phyloP scores from a whole-genome alignment of 2,797 vertebrate species.

The Hyperoplus lanceolatus region DNA sequence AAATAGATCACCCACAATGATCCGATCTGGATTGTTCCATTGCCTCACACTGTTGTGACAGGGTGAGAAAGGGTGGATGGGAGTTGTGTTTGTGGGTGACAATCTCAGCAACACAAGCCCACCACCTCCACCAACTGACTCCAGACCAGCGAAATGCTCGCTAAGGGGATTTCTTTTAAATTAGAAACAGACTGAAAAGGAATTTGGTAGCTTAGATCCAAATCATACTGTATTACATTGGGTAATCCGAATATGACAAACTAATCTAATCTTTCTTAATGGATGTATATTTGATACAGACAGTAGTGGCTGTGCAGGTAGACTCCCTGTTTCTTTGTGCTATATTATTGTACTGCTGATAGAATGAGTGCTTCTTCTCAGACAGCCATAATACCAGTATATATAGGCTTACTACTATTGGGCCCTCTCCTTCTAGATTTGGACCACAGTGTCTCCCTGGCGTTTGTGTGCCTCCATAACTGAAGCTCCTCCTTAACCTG shows the following conservation, averaged over 20 bases:
- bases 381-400: neutral
- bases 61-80: neutral
- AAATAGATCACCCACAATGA: conserved; percentile 64
- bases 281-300: no score
- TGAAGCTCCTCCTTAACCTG: conserved; percentile 29
- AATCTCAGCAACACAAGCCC: conserved; percentile 11
- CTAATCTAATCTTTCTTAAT: neutral
- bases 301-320: no score
- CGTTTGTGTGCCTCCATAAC: conserved; percentile 18
- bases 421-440: conserved; percentile 6
- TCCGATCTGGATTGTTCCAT: conserved; percentile 28
- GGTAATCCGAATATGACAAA: neutral
- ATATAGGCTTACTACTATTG: neutral
- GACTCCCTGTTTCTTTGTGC: neutral
- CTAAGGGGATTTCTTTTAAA: conserved; percentile 1
- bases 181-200: conserved; percentile 12
- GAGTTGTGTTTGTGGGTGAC: neutral
- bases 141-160: conserved; percentile 7
- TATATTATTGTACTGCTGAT: neutral
- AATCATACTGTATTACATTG: neutral
- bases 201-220: neutral
- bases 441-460: conserved; percentile 24
- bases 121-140: conserved; percentile 19
- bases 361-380: neutral
- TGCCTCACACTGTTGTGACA: conserved; percentile 4